These are phyloP conservation scores for Sinopyrophorus schimmeli DNA, from an alignment of 2,888 invertebrate species.

Conservation along the genomic window DNA sequence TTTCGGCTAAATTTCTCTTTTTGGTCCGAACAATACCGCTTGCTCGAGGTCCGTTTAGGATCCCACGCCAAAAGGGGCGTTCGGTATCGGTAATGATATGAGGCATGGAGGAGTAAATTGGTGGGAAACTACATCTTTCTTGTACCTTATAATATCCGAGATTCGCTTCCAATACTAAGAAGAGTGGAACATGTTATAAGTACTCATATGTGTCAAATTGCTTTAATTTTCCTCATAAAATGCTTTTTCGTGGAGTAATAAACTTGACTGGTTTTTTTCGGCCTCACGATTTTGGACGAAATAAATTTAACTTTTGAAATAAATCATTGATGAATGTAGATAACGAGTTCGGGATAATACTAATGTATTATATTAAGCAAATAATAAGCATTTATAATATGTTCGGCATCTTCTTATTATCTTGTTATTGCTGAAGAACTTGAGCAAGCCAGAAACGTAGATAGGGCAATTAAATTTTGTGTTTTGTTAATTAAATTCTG, in stretches of 20 bases:
- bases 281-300: slow-evolving; percentile 3
- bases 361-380: not conserved
- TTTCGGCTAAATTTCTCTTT: slow-evolving; percentile 14
- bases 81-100: slow-evolving; percentile 32
- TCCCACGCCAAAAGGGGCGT: slow-evolving; percentile 34
- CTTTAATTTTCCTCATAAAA: slow-evolving; percentile 31
- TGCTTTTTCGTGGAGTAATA: slow-evolving; percentile 29
- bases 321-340: not conserved
- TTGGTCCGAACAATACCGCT: slow-evolving; percentile 26
- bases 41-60: slow-evolving; percentile 22
- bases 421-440: slow-evolving; percentile 1
- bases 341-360: not conserved
- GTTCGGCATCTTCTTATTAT: slow-evolving; percentile 5
- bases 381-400: too few relatives aligned
- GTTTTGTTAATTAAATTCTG: slow-evolving; percentile 12
- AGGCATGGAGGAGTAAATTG: slow-evolving; percentile 30
- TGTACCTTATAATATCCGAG: slow-evolving; percentile 24
- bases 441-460: slow-evolving; percentile 4
- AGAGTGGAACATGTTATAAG: slow-evolving; percentile 23
- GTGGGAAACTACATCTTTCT: slow-evolving; percentile 32
- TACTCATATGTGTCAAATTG: slow-evolving; percentile 30
- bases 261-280: slow-evolving; percentile 12
- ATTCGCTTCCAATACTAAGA: slow-evolving; percentile 21
- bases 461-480: slow-evolving; percentile 12
- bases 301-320: slow-evolving; percentile 2